phyloP scores from a whole-genome alignment of 2,113 vertebrate genomes.

The Semicossyphus pulcher region DNA sequence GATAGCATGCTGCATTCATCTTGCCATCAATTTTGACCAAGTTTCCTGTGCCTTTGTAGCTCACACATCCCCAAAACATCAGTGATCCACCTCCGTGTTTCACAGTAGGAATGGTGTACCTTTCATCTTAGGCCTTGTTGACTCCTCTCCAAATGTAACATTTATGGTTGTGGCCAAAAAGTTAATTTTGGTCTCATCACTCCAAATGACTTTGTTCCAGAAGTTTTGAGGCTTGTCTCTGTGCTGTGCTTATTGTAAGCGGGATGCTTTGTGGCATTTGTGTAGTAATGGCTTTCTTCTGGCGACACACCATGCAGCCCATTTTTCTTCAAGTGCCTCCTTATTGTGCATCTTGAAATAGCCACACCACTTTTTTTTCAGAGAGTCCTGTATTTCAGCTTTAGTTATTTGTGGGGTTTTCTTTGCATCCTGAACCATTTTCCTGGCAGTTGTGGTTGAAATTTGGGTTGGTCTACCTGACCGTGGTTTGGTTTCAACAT shows the following conservation, averaged over 20 bases:
- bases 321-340: background rate
- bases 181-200: conserved; percentile 6
- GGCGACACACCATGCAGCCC: background rate
- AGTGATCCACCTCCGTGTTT: background rate
- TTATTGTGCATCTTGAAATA: conserved; percentile 1
- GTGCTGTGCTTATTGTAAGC: conserved; percentile 5
- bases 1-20: conserved; percentile 8
- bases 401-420: too few relatives aligned
- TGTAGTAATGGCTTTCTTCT: background rate
- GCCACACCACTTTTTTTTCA: background rate
- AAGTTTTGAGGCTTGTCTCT: background rate
- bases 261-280: too few relatives aligned
- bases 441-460: too few relatives aligned
- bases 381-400: too few relatives aligned
- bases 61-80: conserved; percentile 3
- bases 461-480: too few relatives aligned
- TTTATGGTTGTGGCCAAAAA: too few relatives aligned
- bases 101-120: background rate
- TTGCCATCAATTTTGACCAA: background rate
- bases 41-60: background rate
- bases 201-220: background rate
- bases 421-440: too few relatives aligned
- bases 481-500: background rate
- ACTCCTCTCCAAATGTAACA: too few relatives aligned
- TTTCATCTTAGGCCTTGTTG: too few relatives aligned